phyloP scores from a whole-genome alignment of 2,888 invertebrate genomes.

The Pocota personata region DNA sequence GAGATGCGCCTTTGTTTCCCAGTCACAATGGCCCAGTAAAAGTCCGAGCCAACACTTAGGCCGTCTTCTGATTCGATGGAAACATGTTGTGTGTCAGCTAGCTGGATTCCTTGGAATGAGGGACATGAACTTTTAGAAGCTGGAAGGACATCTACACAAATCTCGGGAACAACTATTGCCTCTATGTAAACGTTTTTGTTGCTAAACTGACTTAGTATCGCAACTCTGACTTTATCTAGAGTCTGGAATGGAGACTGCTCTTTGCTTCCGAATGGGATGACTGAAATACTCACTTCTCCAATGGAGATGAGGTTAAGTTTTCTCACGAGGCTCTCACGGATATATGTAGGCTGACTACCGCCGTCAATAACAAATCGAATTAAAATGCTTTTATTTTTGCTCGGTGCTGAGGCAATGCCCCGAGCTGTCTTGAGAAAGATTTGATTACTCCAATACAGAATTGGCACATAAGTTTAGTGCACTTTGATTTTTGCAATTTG shows the following conservation, averaged over 20 bases:
- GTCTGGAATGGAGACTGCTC: neutral
- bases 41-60: conserved; percentile 16
- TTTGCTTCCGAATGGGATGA: conserved; percentile 29
- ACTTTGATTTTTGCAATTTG: neutral
- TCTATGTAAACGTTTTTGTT: conserved; percentile 12
- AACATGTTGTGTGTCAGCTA: conserved; percentile 3
- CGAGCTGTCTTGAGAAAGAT: conserved; percentile 29
- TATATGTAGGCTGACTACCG: conserved; percentile 10
- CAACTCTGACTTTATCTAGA: too few species aligned
- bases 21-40: conserved; percentile 24
- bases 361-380: conserved; percentile 36
- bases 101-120: neutral
- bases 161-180: conserved; percentile 11
- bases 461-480: neutral
- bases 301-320: conserved; percentile 6
- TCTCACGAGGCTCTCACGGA: conserved; percentile 7
- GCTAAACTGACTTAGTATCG: conserved; percentile 8
- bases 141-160: conserved; percentile 3
- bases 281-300: neutral
- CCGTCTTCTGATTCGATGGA: neutral
- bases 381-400: neutral
- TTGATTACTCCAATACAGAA: neutral
- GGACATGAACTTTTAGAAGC: conserved; percentile 9
- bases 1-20: conserved; percentile 12
- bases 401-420: neutral